Evolutionary conservation across 2,113 vertebrate species (phyloP), one percentile per base, ranked within the genome.

Genomic region (Lonchura striata): DNA sequence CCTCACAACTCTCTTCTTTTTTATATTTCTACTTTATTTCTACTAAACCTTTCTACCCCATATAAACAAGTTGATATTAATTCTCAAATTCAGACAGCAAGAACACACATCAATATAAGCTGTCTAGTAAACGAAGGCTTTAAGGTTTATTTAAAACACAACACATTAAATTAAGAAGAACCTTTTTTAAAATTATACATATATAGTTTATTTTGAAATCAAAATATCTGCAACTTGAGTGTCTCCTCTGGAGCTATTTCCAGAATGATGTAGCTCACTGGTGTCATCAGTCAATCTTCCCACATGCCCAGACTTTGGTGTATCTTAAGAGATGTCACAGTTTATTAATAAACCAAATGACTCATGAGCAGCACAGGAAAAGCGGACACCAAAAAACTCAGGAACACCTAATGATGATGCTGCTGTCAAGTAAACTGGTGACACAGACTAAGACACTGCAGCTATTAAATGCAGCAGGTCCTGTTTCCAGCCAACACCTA

Each of bases 261-360:
- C 82, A 88, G 63, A 86, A 82, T 42, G 37, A 69, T 4, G 35
- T 4, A 61, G 82, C 54, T 80, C 49, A 72, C 22, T 46, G 15
- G 49, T 76, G 61, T 53, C 83, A 90, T 57, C 41, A 75, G 61
- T 33, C 77, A 78, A 54, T 61, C 42, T 80, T 77, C 63, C 54
- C 28, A 49, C 18, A 33, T n/a, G 41, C 13, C 54, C 25, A 91
- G 75, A 79, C 54, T 46, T 71, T 3, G 22, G 37, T 77, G 7
- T 49, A 65, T 30, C 71, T 80, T 77, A 53, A 83, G 39, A 86
- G 53, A 80, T 80, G 66, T 42, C 47, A 47, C 15, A 16, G 72
- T 54, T 93, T 75, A 92, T 88, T 94, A 93, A 94, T 90, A 90
- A 92, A 86, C 16, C 47, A 65, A 70, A 88, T 83, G 56, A 92